Evolutionary conservation across 1,140 invertebrate species (phyloP).

Genomic region (Rhagoletis pomonella): DNA sequence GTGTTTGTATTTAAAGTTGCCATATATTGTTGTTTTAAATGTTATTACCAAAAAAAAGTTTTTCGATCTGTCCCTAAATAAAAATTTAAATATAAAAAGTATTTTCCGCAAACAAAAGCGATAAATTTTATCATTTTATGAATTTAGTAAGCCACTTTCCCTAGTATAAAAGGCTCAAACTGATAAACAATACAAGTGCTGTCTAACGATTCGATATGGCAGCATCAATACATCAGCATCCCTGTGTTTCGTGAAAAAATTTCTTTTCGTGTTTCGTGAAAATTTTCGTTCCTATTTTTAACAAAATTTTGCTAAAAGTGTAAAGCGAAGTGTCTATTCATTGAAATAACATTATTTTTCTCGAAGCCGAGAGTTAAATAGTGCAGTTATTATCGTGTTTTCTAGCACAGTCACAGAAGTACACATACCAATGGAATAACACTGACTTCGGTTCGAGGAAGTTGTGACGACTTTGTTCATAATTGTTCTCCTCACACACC

Average conservation of each 20-base stretch:
- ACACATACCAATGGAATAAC: constrained; percentile 19
- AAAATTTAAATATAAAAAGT: no score
- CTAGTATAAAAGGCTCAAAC: not conserved
- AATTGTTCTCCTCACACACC: constrained; percentile 33
- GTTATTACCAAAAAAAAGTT: not conserved
- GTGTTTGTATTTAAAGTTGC: not conserved
- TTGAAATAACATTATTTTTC: not conserved
- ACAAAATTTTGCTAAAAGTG: constrained; percentile 40
- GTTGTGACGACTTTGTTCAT: constrained; percentile 47
- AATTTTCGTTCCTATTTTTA: constrained; percentile 43
- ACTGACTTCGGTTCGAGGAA: constrained; percentile 30
- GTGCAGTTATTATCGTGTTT: not conserved
- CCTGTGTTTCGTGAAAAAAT: constrained; percentile 51
- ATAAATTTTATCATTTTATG: no score
- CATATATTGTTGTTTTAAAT: not conserved
- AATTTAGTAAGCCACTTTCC: no score
- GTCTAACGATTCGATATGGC: not conserved
- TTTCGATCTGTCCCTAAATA: no score
- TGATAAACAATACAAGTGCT: not conserved
- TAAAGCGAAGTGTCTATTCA: constrained; percentile 21
- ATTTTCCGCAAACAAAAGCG: no score
- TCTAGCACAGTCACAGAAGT: not conserved
- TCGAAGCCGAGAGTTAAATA: not conserved
- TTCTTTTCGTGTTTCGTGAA: constrained; percentile 50
- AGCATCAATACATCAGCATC: not conserved